These are phyloP conservation scores for Polyommatus icarus DNA, from an alignment of 2,888 invertebrate genomes.

Conservation along the genomic window DNA sequence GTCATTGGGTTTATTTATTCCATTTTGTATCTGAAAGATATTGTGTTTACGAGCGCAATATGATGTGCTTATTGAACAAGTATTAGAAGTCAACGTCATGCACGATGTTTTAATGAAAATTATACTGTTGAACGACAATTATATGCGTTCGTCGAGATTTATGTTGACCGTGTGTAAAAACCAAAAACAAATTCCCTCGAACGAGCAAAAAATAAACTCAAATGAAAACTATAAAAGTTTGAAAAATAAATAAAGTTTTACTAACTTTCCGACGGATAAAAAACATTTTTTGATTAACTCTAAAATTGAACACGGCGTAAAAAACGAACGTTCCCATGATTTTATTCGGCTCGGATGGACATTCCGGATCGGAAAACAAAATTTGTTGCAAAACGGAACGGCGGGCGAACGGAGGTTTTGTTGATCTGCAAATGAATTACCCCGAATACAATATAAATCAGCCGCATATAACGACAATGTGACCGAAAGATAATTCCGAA, in stretches of 20 bases:
- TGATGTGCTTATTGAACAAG: background rate
- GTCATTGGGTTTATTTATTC: slow-evolving; percentile 46
- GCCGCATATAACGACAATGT: slow-evolving; percentile 34
- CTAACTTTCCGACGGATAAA: slow-evolving; percentile 8
- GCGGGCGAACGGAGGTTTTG: slow-evolving; percentile 27
- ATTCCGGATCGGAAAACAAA: slow-evolving; percentile 29
- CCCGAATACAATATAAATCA: slow-evolving; percentile 34
- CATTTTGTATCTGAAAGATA: slow-evolving; percentile 31
- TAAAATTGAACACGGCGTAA: slow-evolving; percentile 28
- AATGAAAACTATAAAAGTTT: slow-evolving; percentile 7
- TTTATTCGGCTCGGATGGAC: slow-evolving; percentile 27
- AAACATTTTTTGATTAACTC: slow-evolving; percentile 33
- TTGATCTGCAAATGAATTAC: slow-evolving; percentile 35
- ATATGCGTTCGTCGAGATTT: background rate
- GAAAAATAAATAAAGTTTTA: slow-evolving; percentile 23
- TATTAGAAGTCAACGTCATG: background rate
- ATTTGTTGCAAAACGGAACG: slow-evolving; percentile 27
- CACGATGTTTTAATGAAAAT: background rate
- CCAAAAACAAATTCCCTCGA: background rate
- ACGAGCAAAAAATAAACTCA: background rate
- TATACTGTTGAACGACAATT: background rate
- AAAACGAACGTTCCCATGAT: slow-evolving; percentile 24
- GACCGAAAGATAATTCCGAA: slow-evolving; percentile 34
- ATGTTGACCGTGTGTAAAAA: background rate
- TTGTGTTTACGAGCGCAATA: background rate